A percentile compares a stretch with the other conserved stretches of the same genome.
Evolutionary conservation across 2,888 invertebrate genomes (phyloP).

Genomic region (Phyto melanocephala): DNA sequence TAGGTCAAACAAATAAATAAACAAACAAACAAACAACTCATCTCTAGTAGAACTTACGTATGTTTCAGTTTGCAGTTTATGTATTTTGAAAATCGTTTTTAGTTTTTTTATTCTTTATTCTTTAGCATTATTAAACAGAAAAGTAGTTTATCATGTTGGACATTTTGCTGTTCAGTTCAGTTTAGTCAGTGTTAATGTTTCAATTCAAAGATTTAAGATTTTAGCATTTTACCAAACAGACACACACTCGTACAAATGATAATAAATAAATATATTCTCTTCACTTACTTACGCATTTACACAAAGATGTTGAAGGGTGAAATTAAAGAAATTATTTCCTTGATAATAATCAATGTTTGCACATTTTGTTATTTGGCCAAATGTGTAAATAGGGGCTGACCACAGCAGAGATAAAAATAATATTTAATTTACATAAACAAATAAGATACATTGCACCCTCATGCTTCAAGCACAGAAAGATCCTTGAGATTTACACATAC

Average conservation of each 20-base stretch:
- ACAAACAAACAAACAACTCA: constrained; percentile 37
- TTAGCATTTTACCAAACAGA: constrained; percentile 23
- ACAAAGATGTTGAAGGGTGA: constrained; percentile 19
- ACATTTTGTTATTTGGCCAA: constrained; percentile 41
- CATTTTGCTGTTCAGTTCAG: constrained; percentile 6
- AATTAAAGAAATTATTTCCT: constrained; percentile 62
- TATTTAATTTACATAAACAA: constrained; percentile 34
- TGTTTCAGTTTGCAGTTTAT: background rate
- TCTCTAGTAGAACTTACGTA: background rate
- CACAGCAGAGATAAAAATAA: constrained; percentile 7
- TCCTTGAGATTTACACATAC: background rate
- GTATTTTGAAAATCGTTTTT: constrained; percentile 38
- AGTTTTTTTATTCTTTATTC: constrained; percentile 5
- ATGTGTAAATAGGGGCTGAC: constrained; percentile 29
- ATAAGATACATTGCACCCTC: background rate
- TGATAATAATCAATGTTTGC: constrained; percentile 54
- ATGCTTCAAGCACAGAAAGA: background rate
- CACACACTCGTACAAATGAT: background rate
- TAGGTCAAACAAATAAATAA: constrained; percentile 64
- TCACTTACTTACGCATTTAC: background rate
- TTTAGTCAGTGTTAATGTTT: constrained; percentile 48
- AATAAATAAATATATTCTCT: background rate
- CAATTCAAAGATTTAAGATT: constrained; percentile 49
- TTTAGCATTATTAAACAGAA: constrained; percentile 49
- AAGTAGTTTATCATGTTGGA: constrained; percentile 61